These are phyloP conservation scores for Porites cylindrica DNA, from an alignment of 92 coral and sea anemone species.

Conservation along the genomic window DNA sequence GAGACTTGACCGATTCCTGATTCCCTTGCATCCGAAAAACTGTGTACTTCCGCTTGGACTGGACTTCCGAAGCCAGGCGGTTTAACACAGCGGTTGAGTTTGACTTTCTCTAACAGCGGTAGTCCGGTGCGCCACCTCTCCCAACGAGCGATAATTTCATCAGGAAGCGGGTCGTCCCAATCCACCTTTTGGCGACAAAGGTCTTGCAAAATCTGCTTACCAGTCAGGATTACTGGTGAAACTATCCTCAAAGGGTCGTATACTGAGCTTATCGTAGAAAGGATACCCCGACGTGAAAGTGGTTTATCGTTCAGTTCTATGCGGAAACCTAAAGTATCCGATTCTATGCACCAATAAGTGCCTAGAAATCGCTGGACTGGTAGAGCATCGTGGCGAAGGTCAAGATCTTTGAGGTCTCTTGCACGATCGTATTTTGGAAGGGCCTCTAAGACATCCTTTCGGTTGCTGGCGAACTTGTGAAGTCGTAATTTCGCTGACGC, in stretches of 20 bases:
- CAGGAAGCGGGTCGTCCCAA: slow-evolving; percentile 49
- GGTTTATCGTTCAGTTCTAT: slow-evolving; percentile 51
- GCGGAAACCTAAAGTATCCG: slow-evolving; percentile 48
- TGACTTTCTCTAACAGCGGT: slow-evolving; percentile 34
- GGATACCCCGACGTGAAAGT: slow-evolving; percentile 42
- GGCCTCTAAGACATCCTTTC: slow-evolving; percentile 31
- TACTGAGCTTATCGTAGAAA: slow-evolving; percentile 54
- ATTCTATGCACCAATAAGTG: slow-evolving; percentile 46
- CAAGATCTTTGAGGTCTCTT: slow-evolving; percentile 11
- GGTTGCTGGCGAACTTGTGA: neutral
- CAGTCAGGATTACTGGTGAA: too few relatives aligned
- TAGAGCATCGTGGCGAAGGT: slow-evolving; percentile 43
- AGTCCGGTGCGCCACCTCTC: slow-evolving; percentile 43
- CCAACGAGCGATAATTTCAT: slow-evolving; percentile 3
- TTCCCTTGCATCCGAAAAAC: slow-evolving; percentile 41
- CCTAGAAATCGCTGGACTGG: slow-evolving; percentile 59
- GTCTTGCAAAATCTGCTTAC: too few relatives aligned
- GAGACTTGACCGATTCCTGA: slow-evolving; percentile 46
- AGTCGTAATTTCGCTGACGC: too few relatives aligned
- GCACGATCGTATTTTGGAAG: slow-evolving; percentile 32
- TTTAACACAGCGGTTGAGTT: slow-evolving; percentile 2
- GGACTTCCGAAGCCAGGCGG: slow-evolving; percentile 16
- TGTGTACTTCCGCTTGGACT: slow-evolving; percentile 12
- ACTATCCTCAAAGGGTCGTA: slow-evolving; percentile 23
- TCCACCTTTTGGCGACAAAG: slow-evolving; percentile 3